These are phyloP conservation scores for Pimpla rufipes DNA, from an alignment of 2,888 invertebrate species.

Conservation along the genomic window DNA sequence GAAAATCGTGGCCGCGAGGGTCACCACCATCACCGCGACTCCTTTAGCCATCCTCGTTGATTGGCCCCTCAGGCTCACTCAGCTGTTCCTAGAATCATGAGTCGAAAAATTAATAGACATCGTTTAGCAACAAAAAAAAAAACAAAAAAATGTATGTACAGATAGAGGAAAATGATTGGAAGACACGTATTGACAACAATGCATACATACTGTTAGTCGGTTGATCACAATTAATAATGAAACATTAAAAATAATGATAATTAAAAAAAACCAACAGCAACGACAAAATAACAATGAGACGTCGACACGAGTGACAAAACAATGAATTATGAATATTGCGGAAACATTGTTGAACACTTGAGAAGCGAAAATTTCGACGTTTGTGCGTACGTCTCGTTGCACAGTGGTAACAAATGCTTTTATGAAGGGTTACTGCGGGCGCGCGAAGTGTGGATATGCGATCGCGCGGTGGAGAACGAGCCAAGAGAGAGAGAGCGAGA, in stretches of 20 bases:
- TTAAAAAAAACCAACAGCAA: neutral
- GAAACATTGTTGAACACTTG: constrained; percentile 19
- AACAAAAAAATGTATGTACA: neutral
- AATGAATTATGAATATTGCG: neutral
- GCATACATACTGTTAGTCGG: constrained; percentile 53
- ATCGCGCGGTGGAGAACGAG: constrained; percentile 24
- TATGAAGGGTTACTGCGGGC: constrained; percentile 8
- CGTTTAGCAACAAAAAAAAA: neutral
- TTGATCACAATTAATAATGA: constrained; percentile 26
- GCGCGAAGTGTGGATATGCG: neutral
- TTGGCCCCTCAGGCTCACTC: too few species aligned
- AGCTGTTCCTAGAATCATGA: constrained; percentile 47
- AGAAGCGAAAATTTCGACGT: constrained; percentile 23
- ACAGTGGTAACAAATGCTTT: constrained; percentile 31
- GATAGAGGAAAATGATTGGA: constrained; percentile 12
- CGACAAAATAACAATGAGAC: neutral
- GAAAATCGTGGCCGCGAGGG: constrained; percentile 71
- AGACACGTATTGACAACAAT: constrained; percentile 25
- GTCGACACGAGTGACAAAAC: constrained; percentile 15
- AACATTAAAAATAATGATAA: neutral
- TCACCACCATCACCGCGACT: constrained; percentile 63
- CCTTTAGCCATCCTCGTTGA: constrained; percentile 70
- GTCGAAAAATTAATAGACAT: constrained; percentile 59
- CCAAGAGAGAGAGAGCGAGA: constrained; percentile 66
- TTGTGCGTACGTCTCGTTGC: constrained; percentile 24